Base-by-base conservation (phyloP, 2,797 vertebrate species). In the Tiaroga cobitis region DNA sequence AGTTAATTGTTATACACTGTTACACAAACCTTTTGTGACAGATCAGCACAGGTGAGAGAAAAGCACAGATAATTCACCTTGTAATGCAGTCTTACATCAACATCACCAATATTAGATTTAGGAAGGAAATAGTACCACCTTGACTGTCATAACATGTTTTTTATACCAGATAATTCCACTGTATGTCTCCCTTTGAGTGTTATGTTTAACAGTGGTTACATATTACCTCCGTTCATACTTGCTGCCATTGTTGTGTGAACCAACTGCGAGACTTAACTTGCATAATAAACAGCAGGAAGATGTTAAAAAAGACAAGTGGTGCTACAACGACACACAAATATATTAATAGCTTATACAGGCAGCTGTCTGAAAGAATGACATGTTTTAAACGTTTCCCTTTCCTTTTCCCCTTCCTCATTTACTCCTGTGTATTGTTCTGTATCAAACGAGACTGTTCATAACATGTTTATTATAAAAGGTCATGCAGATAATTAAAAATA, bases 381-480 rank as follows among this genome's bases (percentile, higher is more conserved):
- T 77, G 46, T 77, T 86, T 83, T 87, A 86, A 87, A 82, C 21
- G 72, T 84, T 87, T 88, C 88, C 88, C 70, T 49, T 88, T 90
- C 88, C 83, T 61, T 85, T 83, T 85, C 85, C 87, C 56, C 39
- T 77, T 83, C 85, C 78, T 34, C 18, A 84, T 29, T 41, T 39
- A 49, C 82, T 67, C 63, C 73, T 85, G n/a, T 73, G 76, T 85
- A 89, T 82, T 85, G 82, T 82, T 80, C 37, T 43, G 32, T 80
- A 84, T 87, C 56, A 83, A 72, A 83, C 29, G 19, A 51, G 67
- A 67, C 49, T 9, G n/a, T 87, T 67, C 67, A 68, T 78, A 80
- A 39, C 73, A 81, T 43, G 37, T 86, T 74, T 79, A 32, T 63
- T n/a, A 69, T 34, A 61, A 79, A 70, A 84, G 67, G 39, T 61